A percentile compares a stretch with the other conserved stretches of the same genome.
phyloP scores from a whole-genome alignment of 1,140 invertebrate genomes.

The Holcopasites calliopsidis region DNA sequence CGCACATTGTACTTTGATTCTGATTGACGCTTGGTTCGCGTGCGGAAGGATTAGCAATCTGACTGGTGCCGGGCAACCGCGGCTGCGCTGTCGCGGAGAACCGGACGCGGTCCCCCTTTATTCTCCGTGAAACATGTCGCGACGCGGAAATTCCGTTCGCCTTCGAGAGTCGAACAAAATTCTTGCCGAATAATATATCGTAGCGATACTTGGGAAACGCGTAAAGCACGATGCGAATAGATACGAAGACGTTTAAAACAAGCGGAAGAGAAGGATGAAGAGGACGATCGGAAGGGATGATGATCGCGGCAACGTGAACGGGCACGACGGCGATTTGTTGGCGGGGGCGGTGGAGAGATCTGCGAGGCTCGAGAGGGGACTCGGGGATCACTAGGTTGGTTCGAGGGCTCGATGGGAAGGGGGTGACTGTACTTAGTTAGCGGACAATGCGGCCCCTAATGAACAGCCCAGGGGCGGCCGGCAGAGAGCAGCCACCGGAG shows the following conservation, averaged over 20 bases:
- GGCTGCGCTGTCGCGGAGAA: neutral
- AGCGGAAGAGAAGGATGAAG: neutral
- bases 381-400: slow-evolving; percentile 61
- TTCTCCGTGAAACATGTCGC: neutral
- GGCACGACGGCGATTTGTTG: slow-evolving; percentile 30
- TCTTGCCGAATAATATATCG: no score
- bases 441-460: slow-evolving; percentile 80
- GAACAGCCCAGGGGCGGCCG: slow-evolving; percentile 79
- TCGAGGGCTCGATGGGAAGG: slow-evolving; percentile 64
- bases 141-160: neutral
- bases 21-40: slow-evolving; percentile 77
- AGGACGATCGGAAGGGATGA: slow-evolving; percentile 15
- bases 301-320: slow-evolving; percentile 58
- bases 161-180: neutral
- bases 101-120: neutral
- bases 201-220: neutral
- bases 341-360: slow-evolving; percentile 44
- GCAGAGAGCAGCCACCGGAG: slow-evolving; percentile 69
- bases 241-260: neutral
- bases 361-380: slow-evolving; percentile 48
- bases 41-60: slow-evolving; percentile 51
- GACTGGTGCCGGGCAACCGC: slow-evolving; percentile 16
- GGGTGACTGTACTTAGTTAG: slow-evolving; percentile 78
- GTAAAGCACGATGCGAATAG: slow-evolving; percentile 9
- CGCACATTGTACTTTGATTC: slow-evolving; percentile 49